These are phyloP conservation scores for Drosophila trichaetosa DNA, from an alignment of 2,888 invertebrate species.

Conservation along the genomic window DNA sequence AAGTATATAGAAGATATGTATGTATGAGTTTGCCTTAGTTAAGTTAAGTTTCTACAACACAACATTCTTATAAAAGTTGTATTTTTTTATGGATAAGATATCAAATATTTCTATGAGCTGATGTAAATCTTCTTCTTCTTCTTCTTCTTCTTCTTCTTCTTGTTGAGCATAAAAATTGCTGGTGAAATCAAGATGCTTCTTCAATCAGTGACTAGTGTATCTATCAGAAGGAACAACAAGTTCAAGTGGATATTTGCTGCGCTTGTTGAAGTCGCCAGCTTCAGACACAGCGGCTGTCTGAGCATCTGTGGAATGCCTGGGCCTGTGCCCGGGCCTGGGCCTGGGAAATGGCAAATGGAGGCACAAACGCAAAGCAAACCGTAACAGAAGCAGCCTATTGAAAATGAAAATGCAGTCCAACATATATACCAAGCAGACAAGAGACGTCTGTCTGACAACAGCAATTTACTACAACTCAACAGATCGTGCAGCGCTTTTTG, in stretches of 20 bases:
- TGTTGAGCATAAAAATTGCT: neutral
- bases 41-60: neutral
- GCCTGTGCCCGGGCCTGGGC: constrained; percentile 1
- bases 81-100: neutral
- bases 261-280: constrained; percentile 12
- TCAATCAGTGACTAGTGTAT: neutral
- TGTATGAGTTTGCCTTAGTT: neutral
- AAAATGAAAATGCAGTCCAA: constrained; percentile 42
- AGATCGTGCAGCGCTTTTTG: constrained; percentile 1
- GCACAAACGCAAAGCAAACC: neutral
- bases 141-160: too few relatives aligned
- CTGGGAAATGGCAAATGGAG: constrained; percentile 19
- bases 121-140: too few relatives aligned
- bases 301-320: constrained; percentile 48
- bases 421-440: constrained; percentile 5
- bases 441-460: constrained; percentile 1
- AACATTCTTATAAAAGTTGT: neutral
- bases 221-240: constrained; percentile 14
- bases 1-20: neutral
- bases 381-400: constrained; percentile 47
- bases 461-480: constrained; percentile 19
- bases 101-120: neutral
- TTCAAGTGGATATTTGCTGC: constrained; percentile 20
- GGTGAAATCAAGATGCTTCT: neutral
- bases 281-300: constrained; percentile 14